These are phyloP conservation scores for Pristionchus mayeri DNA, from an alignment of 2,888 invertebrate genomes.

Conservation along the genomic window DNA sequence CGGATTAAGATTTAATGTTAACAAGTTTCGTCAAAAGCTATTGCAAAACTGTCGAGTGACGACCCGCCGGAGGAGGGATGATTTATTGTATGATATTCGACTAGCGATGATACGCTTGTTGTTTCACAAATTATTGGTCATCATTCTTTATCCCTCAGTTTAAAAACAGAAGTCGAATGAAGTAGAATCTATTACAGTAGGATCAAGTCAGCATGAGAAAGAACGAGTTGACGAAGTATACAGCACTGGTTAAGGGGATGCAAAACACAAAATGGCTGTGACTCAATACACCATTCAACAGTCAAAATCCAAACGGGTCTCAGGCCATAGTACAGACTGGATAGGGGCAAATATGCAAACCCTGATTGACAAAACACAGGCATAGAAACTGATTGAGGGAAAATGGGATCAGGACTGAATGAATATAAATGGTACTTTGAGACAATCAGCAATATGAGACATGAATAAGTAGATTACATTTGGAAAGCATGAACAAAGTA, in stretches of 20 bases:
- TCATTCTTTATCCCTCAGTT: neutral
- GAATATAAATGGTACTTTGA: constrained; percentile 12
- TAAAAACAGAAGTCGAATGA: neutral
- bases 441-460: neutral
- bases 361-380: neutral
- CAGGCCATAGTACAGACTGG: neutral
- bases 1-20: too few relatives aligned
- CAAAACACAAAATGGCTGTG: neutral
- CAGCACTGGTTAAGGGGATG: neutral
- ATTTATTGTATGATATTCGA: too few relatives aligned
- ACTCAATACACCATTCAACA: neutral
- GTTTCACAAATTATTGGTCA: neutral
- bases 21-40: too few relatives aligned
- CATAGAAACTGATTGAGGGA: neutral
- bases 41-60: too few relatives aligned
- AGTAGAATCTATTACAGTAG: neutral
- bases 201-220: neutral
- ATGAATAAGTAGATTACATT: neutral
- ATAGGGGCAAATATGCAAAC: constrained; percentile 36
- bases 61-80: too few relatives aligned
- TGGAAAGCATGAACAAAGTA: constrained; percentile 19
- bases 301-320: neutral
- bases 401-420: neutral
- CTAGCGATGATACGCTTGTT: too few relatives aligned
- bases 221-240: neutral